Conservation (phyloP, 2,888 invertebrate genomes). For the Cryptus armator region DNA sequence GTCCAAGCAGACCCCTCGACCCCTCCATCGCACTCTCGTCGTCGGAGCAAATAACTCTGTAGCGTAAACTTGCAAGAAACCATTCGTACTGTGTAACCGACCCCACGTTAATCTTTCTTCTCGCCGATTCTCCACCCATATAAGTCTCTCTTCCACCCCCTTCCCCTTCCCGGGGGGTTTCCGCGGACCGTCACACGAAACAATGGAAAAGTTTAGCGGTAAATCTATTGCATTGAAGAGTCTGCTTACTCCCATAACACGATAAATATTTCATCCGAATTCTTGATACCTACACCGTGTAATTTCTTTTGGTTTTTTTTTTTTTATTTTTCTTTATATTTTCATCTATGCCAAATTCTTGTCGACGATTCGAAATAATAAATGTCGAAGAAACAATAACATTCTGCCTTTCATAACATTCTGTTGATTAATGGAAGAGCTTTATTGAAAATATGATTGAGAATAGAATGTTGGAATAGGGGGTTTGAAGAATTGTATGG, state of each 20-base stretch:
- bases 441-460: conserved; percentile 60
- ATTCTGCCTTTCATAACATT: not conserved
- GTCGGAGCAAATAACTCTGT: conserved; percentile 49
- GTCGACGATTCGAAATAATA: conserved; percentile 8
- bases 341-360: not conserved
- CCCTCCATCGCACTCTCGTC: not conserved
- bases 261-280: conserved; percentile 8
- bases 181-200: not conserved
- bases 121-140: not conserved
- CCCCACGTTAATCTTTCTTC: not conserved
- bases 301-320: not conserved
- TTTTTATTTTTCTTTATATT: not conserved
- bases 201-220: not conserved
- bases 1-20: not conserved
- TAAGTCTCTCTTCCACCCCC: not conserved
- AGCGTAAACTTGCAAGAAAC: conserved; percentile 9
- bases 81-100: not conserved
- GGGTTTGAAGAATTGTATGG: not conserved
- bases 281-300: not conserved
- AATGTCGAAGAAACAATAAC: conserved; percentile 8
- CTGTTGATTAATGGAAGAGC: conserved; percentile 41
- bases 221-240: conserved; percentile 12
- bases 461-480: conserved; percentile 34
- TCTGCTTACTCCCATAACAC: not conserved
- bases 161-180: not conserved